Conservation (phyloP, 2,888 invertebrate genomes). For the Volucella inanis region DNA sequence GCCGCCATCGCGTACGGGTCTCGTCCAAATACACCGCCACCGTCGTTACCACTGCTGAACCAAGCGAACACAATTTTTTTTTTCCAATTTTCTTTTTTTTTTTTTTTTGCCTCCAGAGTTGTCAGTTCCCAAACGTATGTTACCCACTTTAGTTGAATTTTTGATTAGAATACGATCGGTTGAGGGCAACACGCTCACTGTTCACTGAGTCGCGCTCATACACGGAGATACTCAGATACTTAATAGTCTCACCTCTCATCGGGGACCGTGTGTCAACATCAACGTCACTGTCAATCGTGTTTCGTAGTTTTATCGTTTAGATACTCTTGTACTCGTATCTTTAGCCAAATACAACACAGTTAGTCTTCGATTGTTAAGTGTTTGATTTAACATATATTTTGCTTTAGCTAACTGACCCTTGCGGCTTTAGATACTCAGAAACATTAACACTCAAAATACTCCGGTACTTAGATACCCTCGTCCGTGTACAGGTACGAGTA, state of each 20-base stretch:
- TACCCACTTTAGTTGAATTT: conserved; percentile 71
- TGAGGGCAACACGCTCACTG: conserved; percentile 45
- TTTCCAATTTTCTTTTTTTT: conserved; percentile 24
- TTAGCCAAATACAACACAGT: background rate
- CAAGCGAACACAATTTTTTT: conserved; percentile 28
- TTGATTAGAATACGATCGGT: conserved; percentile 76
- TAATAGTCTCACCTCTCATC: conserved; percentile 38
- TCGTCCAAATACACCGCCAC: conserved; percentile 30
- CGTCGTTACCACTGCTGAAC: background rate
- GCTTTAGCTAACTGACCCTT: no score
- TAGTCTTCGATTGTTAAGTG: no score
- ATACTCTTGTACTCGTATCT: conserved; percentile 33
- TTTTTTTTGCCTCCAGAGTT: conserved; percentile 35
- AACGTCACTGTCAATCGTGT: conserved; percentile 27
- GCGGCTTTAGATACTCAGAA: no score
- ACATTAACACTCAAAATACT: no score
- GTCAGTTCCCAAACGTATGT: conserved; percentile 60
- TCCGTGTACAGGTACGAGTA: no score
- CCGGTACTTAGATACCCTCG: no score
- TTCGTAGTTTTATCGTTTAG: conserved; percentile 21
- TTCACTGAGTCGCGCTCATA: conserved; percentile 48
- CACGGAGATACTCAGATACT: background rate
- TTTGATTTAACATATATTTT: no score
- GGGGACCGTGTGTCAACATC: conserved; percentile 26
- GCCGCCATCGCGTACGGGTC: conserved; percentile 61